Percentiles rank a stretch among this genome's conserved stretches.
These are phyloP conservation scores for Halichoeres trimaculatus DNA, from an alignment of 2,113 vertebrate species.

Conservation along the genomic window DNA sequence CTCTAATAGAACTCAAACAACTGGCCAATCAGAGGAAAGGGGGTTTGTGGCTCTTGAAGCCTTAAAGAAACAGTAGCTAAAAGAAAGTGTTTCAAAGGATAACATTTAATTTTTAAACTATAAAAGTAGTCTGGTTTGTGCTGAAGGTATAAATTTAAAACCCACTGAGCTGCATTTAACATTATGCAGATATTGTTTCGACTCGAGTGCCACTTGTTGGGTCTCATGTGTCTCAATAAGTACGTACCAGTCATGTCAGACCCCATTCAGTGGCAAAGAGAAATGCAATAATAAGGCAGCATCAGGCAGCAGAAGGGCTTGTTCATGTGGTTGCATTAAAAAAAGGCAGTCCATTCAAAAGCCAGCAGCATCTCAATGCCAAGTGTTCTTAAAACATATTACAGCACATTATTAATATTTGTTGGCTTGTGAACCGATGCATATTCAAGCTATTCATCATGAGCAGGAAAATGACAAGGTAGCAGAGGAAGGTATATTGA, in stretches of 20 bases:
- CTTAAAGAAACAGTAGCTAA: too few relatives aligned
- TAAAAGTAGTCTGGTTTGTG: constrained; percentile 11
- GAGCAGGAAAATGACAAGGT: constrained; percentile 71
- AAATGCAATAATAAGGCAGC: constrained; percentile 28
- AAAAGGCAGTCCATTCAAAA: constrained; percentile 58
- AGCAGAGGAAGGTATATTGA: constrained; percentile 55
- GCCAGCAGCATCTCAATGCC: constrained; percentile 60
- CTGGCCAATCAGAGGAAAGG: too few relatives aligned
- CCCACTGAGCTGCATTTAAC: constrained; percentile 25
- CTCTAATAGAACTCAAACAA: too few relatives aligned
- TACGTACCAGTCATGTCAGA: constrained; percentile 33
- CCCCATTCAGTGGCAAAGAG: constrained; percentile 35
- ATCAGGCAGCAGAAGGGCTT: constrained; percentile 30
- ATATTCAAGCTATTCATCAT: constrained; percentile 74
- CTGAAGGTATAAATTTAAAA: constrained; percentile 47
- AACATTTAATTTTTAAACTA: too few relatives aligned
- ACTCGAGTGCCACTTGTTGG: constrained; percentile 20
- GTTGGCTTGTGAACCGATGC: constrained; percentile 66
- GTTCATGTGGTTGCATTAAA: constrained; percentile 43
- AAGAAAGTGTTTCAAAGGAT: too few relatives aligned
- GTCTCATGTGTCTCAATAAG: constrained; percentile 32
- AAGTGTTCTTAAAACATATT: constrained; percentile 74
- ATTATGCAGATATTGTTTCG: constrained; percentile 25
- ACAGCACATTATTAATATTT: constrained; percentile 71
- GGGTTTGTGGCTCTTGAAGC: too few relatives aligned